Percentiles rank a stretch among this genome's conserved stretches.
Evolutionary conservation across 2,888 invertebrate genomes (phyloP).

Genomic region (Alsophila aescularia): DNA sequence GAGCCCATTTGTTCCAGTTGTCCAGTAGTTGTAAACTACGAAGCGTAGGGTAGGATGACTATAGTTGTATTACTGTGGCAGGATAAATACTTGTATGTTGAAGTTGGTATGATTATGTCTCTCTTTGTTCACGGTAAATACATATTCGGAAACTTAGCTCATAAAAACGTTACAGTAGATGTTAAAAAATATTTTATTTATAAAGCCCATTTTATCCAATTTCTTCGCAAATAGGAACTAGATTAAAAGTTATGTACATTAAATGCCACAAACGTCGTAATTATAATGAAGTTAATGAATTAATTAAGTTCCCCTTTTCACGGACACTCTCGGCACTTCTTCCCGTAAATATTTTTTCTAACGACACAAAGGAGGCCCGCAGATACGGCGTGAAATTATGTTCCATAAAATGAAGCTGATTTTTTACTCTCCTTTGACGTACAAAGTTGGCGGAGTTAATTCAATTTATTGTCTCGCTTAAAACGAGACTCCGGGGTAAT

Average conservation of each 20-base stretch:
- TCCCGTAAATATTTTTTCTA: constrained; percentile 72
- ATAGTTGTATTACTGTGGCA: too few relatives aligned
- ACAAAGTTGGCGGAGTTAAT: constrained; percentile 77
- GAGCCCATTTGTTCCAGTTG: too few relatives aligned
- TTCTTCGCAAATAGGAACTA: constrained; percentile 10
- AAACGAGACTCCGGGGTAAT: constrained; percentile 76
- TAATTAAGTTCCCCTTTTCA: constrained; percentile 69
- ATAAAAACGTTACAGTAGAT: too few relatives aligned
- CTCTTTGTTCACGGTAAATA: too few relatives aligned
- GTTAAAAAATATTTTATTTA: too few relatives aligned
- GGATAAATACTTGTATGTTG: too few relatives aligned
- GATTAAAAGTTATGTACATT: constrained; percentile 58
- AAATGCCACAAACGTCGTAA: constrained; percentile 66
- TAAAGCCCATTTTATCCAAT: too few relatives aligned
- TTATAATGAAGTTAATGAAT: constrained; percentile 75
- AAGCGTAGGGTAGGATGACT: too few relatives aligned
- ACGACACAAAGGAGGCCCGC: constrained; percentile 63
- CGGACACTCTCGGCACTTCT: constrained; percentile 57
- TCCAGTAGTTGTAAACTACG: too few relatives aligned
- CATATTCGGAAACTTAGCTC: too few relatives aligned
- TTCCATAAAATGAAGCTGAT: constrained; percentile 72
- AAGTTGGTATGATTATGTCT: too few relatives aligned
- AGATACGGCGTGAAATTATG: constrained; percentile 74
- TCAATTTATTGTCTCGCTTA: constrained; percentile 81
- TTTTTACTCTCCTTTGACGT: constrained; percentile 76